Conservation (phyloP, 2,797 vertebrate genomes). For the Hyperoplus lanceolatus region DNA sequence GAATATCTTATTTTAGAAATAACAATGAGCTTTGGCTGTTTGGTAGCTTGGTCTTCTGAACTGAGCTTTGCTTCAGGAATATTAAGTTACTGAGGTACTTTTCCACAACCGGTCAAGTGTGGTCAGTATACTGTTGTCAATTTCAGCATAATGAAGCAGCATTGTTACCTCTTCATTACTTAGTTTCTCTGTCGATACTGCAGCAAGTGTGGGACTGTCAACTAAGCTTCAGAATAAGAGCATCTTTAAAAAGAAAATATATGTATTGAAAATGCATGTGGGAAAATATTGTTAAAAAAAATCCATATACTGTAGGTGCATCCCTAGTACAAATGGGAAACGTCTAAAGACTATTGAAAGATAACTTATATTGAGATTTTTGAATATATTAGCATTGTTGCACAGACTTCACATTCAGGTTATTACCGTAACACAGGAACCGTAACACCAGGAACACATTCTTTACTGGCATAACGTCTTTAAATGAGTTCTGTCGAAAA, state of each 20-base stretch:
- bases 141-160: not conserved
- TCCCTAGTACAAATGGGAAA: not conserved
- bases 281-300: not conserved
- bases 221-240: not conserved
- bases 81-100: constrained; percentile 48
- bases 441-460: not conserved
- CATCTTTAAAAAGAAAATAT: not conserved
- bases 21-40: constrained; percentile 15
- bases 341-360: not conserved
- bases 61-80: constrained; percentile 14
- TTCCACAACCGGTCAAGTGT: constrained; percentile 35
- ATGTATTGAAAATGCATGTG: not conserved
- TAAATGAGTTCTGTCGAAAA: constrained; percentile 8
- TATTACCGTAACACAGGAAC: not conserved
- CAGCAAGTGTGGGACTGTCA: no score
- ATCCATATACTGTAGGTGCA: not conserved
- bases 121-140: not conserved
- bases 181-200: not conserved
- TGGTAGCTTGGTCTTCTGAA: constrained; percentile 29
- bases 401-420: not conserved
- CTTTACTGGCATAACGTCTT: not conserved
- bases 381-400: not conserved
- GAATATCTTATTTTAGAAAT: constrained; percentile 6
- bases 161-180: not conserved
- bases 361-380: not conserved